These are phyloP conservation scores for Agrochola circellaris DNA, from an alignment of 2,888 invertebrate species.

Conservation along the genomic window DNA sequence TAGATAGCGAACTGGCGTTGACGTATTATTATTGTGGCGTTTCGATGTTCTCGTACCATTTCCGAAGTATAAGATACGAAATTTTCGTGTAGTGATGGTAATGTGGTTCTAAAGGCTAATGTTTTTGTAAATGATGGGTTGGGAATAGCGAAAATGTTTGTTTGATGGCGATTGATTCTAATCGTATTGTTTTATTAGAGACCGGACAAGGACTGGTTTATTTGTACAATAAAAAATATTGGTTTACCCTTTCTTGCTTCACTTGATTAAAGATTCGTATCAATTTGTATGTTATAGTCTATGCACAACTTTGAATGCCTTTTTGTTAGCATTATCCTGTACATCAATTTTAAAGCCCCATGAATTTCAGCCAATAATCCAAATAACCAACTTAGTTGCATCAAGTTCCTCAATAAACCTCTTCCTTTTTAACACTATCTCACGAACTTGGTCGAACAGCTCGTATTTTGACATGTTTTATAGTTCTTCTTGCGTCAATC, in stretches of 20 bases:
- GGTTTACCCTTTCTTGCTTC: neutral
- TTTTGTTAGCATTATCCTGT: neutral
- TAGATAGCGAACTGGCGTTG: conserved; percentile 88
- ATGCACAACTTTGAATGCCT: neutral
- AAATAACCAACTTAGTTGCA: conserved; percentile 23
- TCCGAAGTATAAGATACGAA: conserved; percentile 61
- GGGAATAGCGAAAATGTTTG: conserved; percentile 44
- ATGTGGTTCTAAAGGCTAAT: conserved; percentile 53
- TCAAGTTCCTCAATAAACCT: conserved; percentile 48
- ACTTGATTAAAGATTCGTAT: neutral
- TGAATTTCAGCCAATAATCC: conserved; percentile 17
- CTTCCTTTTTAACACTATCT: conserved; percentile 37
- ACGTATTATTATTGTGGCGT: conserved; percentile 86
- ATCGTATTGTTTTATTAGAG: conserved; percentile 44
- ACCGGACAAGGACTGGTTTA: conserved; percentile 11
- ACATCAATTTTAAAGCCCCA: conserved; percentile 5
- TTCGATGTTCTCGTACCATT: conserved; percentile 65
- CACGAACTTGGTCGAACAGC: conserved; percentile 44
- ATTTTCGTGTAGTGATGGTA: conserved; percentile 61
- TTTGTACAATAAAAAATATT: conserved; percentile 6
- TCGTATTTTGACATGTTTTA: conserved; percentile 62
- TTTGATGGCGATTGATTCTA: conserved; percentile 44
- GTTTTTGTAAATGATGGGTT: conserved; percentile 43
- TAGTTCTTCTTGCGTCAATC: conserved; percentile 55
- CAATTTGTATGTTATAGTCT: neutral